phyloP scores from a whole-genome alignment of 2,888 invertebrate species.

The Melinaea marsaeus region DNA sequence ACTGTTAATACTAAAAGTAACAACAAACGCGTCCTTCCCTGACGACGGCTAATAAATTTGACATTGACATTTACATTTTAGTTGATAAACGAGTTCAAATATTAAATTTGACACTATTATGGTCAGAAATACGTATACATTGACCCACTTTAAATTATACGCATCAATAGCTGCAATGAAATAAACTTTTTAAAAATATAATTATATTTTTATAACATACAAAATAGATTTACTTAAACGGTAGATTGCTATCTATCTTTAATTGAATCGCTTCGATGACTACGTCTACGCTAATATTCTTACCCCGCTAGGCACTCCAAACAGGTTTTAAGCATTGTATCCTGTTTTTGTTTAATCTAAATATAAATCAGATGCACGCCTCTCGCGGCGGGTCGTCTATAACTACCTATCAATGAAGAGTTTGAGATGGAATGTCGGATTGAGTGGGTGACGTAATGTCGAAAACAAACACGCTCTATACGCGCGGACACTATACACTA shows the following conservation, averaged over 20 bases:
- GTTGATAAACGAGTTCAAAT: constrained; percentile 17
- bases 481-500: constrained; percentile 24
- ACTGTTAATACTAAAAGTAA: background rate
- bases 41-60: constrained; percentile 22
- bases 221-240: too few species aligned
- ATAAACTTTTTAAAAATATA: too few species aligned
- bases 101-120: constrained; percentile 9
- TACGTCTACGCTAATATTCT: constrained; percentile 34
- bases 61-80: constrained; percentile 34
- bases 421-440: constrained; percentile 35
- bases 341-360: constrained; percentile 32
- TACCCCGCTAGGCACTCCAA: constrained; percentile 68
- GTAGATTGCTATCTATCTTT: too few species aligned
- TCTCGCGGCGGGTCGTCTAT: constrained; percentile 27
- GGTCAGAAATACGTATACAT: constrained; percentile 8
- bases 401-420: constrained; percentile 41
- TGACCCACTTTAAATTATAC: constrained; percentile 3
- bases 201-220: too few species aligned
- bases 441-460: constrained; percentile 62
- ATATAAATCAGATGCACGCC: constrained; percentile 40
- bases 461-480: constrained; percentile 61
- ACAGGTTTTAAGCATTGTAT: constrained; percentile 67
- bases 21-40: constrained; percentile 6
- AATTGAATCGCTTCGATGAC: background rate
- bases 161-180: too few species aligned